phyloP scores from a whole-genome alignment of 2,113 vertebrate genomes.

The Pantherophis guttatus region DNA sequence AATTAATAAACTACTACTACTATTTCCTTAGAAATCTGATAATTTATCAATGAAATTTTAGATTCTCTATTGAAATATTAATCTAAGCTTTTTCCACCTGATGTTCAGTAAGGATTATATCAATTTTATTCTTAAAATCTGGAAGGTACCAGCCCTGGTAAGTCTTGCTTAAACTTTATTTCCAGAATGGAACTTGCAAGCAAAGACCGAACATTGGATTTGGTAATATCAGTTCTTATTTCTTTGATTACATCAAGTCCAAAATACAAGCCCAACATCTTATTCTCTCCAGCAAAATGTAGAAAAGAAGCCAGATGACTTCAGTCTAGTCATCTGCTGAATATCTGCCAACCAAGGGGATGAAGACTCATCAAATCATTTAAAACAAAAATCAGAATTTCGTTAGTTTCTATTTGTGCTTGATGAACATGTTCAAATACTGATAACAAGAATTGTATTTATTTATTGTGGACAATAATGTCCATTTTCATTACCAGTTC shows the following conservation, averaged over 20 bases:
- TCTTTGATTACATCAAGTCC: neutral
- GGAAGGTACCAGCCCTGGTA: neutral
- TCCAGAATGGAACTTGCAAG: neutral
- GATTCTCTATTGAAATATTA: neutral
- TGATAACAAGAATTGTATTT: neutral
- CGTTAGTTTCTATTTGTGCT: neutral
- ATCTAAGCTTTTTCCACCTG: neutral
- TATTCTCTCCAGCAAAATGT: neutral
- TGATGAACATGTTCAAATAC: constrained; percentile 20
- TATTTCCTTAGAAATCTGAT: neutral
- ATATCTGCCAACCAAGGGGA: neutral
- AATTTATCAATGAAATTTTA: neutral
- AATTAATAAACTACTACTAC: neutral
- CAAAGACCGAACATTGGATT: neutral
- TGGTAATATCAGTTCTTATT: neutral
- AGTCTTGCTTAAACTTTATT: neutral
- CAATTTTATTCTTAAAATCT: neutral
- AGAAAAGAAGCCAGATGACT: neutral
- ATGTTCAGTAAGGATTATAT: neutral
- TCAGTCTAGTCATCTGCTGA: neutral
- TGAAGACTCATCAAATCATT: neutral
- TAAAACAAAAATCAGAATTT: neutral
- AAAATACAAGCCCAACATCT: neutral
- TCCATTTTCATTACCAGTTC: constrained; percentile 14
- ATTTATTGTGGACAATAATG: neutral